These are phyloP conservation scores for Gisinianus flammeolus DNA, from an alignment of 2,888 invertebrate genomes.

Conservation along the genomic window DNA sequence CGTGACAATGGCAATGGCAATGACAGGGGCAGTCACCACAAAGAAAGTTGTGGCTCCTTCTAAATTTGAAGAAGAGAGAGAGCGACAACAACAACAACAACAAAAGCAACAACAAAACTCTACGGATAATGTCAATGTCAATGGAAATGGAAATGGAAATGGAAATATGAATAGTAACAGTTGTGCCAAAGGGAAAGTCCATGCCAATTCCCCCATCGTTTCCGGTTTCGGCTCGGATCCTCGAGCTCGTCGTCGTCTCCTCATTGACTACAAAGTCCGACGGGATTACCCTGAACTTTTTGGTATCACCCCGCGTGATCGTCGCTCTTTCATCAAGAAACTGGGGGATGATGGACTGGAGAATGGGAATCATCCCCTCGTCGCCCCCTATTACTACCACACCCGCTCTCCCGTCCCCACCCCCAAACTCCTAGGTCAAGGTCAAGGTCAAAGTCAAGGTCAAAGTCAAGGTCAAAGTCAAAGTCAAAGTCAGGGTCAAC, in stretches of 20 bases:
- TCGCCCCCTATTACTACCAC: slow-evolving; percentile 53
- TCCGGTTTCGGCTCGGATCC: slow-evolving; percentile 47
- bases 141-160: background rate
- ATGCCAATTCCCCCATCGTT: slow-evolving; percentile 53
- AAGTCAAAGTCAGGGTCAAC: background rate
- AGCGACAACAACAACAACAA: background rate
- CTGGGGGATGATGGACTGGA: slow-evolving; percentile 41
- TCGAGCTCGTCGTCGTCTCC: slow-evolving; percentile 46
- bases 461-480: background rate
- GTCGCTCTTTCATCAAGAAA: slow-evolving; percentile 54
- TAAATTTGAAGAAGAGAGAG: slow-evolving; percentile 14
- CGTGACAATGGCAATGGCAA: background rate
- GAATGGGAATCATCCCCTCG: slow-evolving; percentile 48
- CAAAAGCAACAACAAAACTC: background rate
- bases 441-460: background rate
- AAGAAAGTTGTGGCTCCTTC: slow-evolving; percentile 18
- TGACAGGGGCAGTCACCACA: no score
- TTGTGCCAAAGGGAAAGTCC: slow-evolving; percentile 37
- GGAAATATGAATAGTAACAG: slow-evolving; percentile 12
- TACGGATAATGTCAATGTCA: background rate
- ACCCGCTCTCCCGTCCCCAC: slow-evolving; percentile 43
- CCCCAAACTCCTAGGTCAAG: background rate
- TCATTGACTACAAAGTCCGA: slow-evolving; percentile 53
- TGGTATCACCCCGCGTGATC: slow-evolving; percentile 56
- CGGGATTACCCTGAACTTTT: slow-evolving; percentile 58